These are phyloP conservation scores for Todus mexicanus DNA, from an alignment of 2,797 vertebrate genomes.

Conservation along the genomic window DNA sequence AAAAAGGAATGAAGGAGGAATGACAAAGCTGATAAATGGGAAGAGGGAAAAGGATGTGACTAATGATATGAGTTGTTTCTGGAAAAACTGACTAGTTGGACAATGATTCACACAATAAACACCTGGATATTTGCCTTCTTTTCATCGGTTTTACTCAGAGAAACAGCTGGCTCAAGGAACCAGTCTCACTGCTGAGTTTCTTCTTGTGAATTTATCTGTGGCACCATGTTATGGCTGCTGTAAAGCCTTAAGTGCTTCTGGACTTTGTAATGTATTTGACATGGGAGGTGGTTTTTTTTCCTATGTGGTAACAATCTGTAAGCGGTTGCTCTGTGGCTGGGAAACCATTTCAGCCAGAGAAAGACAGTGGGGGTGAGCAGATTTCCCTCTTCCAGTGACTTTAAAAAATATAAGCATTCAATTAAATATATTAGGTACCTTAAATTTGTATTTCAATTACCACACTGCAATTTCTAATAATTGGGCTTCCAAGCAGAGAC, in stretches of 20 bases:
- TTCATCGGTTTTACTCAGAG: slow-evolving; percentile 6
- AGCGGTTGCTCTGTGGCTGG: background rate
- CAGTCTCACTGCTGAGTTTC: background rate
- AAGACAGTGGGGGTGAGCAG: background rate
- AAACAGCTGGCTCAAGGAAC: slow-evolving; percentile 8
- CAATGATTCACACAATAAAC: slow-evolving; percentile 47
- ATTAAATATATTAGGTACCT: background rate
- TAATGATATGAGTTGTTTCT: slow-evolving; percentile 44
- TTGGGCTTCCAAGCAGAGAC: background rate
- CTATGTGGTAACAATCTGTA: background rate
- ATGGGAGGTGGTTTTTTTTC: background rate
- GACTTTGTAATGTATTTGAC: slow-evolving; percentile 52
- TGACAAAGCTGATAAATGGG: background rate
- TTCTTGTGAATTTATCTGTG: slow-evolving; percentile 37
- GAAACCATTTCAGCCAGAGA: background rate
- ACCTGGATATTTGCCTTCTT: slow-evolving; percentile 1
- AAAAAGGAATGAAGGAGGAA: background rate
- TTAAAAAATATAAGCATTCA: background rate
- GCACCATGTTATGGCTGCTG: slow-evolving; percentile 50
- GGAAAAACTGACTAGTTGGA: slow-evolving; percentile 57
- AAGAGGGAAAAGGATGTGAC: slow-evolving; percentile 31
- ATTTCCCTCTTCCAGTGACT: background rate
- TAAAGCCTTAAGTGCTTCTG: slow-evolving; percentile 49
- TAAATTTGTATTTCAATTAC: background rate
- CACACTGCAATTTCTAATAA: background rate